phyloP scores from a whole-genome alignment of 2,113 vertebrate genomes.

The Aix galericulata region DNA sequence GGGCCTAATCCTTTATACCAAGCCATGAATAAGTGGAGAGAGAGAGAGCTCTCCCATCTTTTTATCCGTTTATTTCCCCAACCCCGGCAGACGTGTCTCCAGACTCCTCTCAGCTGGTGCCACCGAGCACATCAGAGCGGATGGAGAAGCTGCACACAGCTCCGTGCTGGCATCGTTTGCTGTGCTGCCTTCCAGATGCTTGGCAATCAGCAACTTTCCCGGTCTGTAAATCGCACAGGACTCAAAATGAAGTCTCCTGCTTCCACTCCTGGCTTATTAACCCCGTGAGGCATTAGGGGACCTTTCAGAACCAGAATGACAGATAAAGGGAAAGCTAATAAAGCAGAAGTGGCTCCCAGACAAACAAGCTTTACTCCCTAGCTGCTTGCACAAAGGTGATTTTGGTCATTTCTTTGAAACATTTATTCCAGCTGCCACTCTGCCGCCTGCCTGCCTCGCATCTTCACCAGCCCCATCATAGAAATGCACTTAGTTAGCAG shows the following conservation, averaged over 20 bases:
- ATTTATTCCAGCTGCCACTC: neutral
- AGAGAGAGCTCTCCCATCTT: neutral
- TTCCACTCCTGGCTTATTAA: constrained; percentile 33
- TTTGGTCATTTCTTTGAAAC: neutral
- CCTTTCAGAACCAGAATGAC: neutral
- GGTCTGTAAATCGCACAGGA: neutral
- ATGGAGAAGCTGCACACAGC: neutral
- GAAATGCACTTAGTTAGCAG: neutral
- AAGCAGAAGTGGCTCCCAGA: neutral
- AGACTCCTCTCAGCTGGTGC: neutral
- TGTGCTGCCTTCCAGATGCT: neutral
- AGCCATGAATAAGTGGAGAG: neutral
- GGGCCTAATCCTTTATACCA: neutral
- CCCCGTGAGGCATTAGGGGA: neutral
- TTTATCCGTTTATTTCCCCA: neutral
- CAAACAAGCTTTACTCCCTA: neutral
- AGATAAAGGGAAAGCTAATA: constrained; percentile 1
- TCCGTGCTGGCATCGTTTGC: neutral
- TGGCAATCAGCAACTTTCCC: neutral
- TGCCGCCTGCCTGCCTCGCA: neutral
- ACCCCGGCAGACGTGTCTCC: neutral
- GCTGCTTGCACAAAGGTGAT: neutral
- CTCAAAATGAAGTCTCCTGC: constrained; percentile 35
- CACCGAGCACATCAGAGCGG: neutral
- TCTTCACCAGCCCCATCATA: neutral